Evolutionary conservation across 2,888 invertebrate species (phyloP), one percentile per base, ranked within the genome.

Genomic region (Himalopsyche anomala): DNA sequence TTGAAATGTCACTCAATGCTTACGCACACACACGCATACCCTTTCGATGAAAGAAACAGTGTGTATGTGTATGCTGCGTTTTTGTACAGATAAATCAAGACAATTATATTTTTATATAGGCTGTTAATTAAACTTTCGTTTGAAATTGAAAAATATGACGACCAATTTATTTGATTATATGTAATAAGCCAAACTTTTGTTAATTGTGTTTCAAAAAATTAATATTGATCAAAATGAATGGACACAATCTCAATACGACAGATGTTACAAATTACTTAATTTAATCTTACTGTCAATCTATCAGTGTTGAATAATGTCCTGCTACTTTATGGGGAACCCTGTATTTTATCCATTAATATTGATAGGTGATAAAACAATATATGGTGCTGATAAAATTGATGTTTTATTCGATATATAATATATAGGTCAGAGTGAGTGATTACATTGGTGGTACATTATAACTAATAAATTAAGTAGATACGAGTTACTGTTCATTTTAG

Each of bases 281-380:
- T 4, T n/a, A 62, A 62, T 62, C 28, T 28, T 9, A 28, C 62
- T n/a, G 28, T 62, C 19, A 19, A 62, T 62, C 62, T 62, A 19
- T 62, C n/a, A 56, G 11, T 19, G 19, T n/a, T 62, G 11, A 62
- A 28, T 62, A 62, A 62, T 19, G 28, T 19, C 8, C 11, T n/a
- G 28, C 6, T 2, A 62, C 19, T 62, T 62, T 62, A 19, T 28
- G 19, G 19, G 62, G 19, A 19, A 62, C 62, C 28, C 62, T 62
- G 62, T 11, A 19, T n/a, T 6, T 19, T 62, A 62, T 62, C 19
- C 62, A 62, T 62, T 62, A 62, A 62, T 62, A 62, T 62, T 62
- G 62, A 62, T 62, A 19, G 62, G 62, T 62, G 62, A 62, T 62
- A 62, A 62, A 62, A 62, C 19, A 19, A 62, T 19, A 62, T 8